These are phyloP conservation scores for Phortica magna DNA, from an alignment of 2,888 invertebrate genomes.

Conservation along the genomic window DNA sequence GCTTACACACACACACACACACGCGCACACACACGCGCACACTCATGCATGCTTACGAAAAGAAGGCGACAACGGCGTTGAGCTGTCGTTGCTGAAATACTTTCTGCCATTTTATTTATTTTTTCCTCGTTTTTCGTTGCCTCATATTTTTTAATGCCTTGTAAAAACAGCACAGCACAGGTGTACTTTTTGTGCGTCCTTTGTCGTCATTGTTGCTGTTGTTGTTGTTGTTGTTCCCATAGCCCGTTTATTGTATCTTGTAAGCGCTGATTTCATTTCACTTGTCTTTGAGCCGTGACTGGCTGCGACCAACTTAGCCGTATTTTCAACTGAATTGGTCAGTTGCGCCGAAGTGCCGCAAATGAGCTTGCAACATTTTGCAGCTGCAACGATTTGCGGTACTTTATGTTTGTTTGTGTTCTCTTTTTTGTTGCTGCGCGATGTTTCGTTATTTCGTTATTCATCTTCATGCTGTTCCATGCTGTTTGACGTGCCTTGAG, in stretches of 20 bases:
- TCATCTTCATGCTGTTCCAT: constrained; percentile 36
- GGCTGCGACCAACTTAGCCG: constrained; percentile 4
- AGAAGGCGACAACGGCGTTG: constrained; percentile 30
- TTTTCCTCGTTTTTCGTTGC: constrained; percentile 54
- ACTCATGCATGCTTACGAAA: constrained; percentile 33
- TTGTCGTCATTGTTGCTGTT: constrained; percentile 55
- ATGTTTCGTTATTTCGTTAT: constrained; percentile 48
- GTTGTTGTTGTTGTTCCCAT: constrained; percentile 50
- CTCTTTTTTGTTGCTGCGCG: constrained; percentile 49
- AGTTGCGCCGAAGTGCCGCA: not conserved
- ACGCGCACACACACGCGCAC: constrained; percentile 47
- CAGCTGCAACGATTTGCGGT: constrained; percentile 73
- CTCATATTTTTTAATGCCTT: constrained; percentile 53
- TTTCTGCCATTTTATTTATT: constrained; percentile 37
- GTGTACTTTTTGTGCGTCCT: constrained; percentile 69
- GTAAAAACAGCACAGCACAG: constrained; percentile 60
- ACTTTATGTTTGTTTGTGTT: constrained; percentile 67
- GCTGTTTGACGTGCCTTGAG: not conserved
- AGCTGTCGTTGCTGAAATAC: constrained; percentile 61
- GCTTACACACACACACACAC: constrained; percentile 38
- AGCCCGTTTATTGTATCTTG: constrained; percentile 1
- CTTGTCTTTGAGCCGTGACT: constrained; percentile 15
- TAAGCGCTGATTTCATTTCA: constrained; percentile 62
- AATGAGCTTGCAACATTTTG: constrained; percentile 53
- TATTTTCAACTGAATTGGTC: not conserved